These are phyloP conservation scores for Camarhynchus parvulus DNA, from an alignment of 2,113 vertebrate genomes.

Conservation along the genomic window DNA sequence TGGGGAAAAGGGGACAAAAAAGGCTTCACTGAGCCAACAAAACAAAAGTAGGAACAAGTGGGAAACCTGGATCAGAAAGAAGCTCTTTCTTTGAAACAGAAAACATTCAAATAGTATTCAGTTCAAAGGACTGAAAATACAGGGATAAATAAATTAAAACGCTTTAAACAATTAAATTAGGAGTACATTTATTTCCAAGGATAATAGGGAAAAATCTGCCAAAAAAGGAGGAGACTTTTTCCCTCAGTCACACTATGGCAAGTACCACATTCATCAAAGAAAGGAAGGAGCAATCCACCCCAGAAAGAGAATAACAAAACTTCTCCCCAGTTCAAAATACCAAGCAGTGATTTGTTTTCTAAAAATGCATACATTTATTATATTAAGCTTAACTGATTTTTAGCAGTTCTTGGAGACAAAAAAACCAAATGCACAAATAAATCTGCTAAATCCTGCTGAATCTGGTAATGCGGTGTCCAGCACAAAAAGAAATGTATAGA, in stretches of 20 bases:
- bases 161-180: not conserved
- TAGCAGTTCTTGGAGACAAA: not conserved
- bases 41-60: not conserved
- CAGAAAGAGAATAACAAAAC: not conserved
- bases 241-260: not conserved
- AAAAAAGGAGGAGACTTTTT: not conserved
- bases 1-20: not conserved
- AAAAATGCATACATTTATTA: not conserved
- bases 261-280: not conserved
- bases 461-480: not conserved
- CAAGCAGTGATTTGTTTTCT: not conserved
- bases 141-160: not conserved
- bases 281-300: not conserved
- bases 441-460: not conserved
- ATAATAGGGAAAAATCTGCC: not conserved
- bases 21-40: not conserved
- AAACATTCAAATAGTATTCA: not conserved
- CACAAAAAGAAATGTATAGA: not conserved
- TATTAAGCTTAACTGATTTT: not conserved
- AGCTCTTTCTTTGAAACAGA: not conserved
- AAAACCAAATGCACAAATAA: not conserved
- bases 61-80: not conserved
- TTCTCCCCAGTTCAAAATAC: not conserved
- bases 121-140: not conserved
- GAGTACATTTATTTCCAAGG: not conserved